Evolutionary conservation across 1,140 invertebrate genomes (phyloP), one percentile per base, ranked within the genome.

Genomic region (Sminthurides bifidus): DNA sequence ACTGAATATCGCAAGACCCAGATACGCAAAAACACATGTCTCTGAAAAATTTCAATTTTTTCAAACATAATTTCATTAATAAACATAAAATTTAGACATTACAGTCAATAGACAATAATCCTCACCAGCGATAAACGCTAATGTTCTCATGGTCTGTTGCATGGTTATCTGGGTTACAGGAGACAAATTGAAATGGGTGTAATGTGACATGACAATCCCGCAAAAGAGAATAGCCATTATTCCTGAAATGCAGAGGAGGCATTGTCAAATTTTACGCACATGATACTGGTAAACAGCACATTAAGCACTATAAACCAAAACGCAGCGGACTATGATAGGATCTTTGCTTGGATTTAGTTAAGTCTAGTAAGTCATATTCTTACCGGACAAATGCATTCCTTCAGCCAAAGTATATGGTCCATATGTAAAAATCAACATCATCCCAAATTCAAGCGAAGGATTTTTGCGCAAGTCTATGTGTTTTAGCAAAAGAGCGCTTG

Each of bases 161-260:
- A 98, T 95, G 2, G 94, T 98, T 8, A 98, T 95, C 75, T 98
- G 94, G 14, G 94, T 95, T 3, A 98, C 86, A 19, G 94, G 95
- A 1, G 94, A 98, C 15, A 98, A 73, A 73, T 98, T 98, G 66
- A 91, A 93, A 77, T 98, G 95, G 17, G 94, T 98, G 67, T 98
- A 99, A 71, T 99, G 95, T 1, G 93, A 97, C 95, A 98, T 99
- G 0, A 96, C 92, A 68, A 99, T 92, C 2, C 94, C 95, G 76
- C 92, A 95, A 69, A 98, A 97, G 56, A 98, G 74, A 66, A 99
- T 98, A 15, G 95, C 93, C 95, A 98, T 98, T 38, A 99, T 99
- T 56, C 92, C 91, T 86, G 74, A 60, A 76, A 67, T 21, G 21
- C 17, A 35, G n/a, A n/a, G n/a, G n/a, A n/a, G n/a, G n/a, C n/a